phyloP scores from a whole-genome alignment of 1,140 invertebrate genomes.

The Sesamia nonagrioides region DNA sequence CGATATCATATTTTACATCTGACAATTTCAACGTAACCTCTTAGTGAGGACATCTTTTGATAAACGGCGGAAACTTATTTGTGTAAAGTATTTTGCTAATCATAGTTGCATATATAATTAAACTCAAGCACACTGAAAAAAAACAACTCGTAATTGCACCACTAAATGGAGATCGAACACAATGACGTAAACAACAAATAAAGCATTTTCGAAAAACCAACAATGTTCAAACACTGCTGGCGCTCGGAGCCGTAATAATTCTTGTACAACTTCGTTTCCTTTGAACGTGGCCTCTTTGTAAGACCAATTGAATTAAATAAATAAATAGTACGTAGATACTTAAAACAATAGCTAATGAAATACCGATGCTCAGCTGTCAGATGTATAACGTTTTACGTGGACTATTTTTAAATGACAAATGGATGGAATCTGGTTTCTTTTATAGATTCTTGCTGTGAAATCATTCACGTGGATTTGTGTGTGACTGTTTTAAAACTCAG shows the following conservation, averaged over 20 bases:
- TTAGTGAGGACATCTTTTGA: too few species aligned
- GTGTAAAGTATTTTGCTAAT: too few species aligned
- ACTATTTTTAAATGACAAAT: constrained; percentile 6
- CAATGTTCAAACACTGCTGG: background rate
- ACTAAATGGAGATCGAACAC: too few species aligned
- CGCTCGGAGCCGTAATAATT: constrained; percentile 47
- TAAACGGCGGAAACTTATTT: too few species aligned
- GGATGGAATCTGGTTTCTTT: background rate
- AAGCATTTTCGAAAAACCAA: background rate
- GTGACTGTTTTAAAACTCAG: too few species aligned
- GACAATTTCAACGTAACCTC: too few species aligned
- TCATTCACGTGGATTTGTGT: too few species aligned
- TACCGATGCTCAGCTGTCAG: constrained; percentile 16
- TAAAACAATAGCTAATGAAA: constrained; percentile 53
- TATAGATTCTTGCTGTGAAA: background rate
- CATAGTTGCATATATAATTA: too few species aligned
- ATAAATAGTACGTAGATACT: constrained; percentile 54
- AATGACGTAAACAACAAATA: background rate
- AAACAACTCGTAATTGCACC: too few species aligned
- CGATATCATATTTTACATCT: too few species aligned
- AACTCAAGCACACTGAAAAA: too few species aligned
- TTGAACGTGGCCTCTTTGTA: constrained; percentile 59
- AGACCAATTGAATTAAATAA: constrained; percentile 63
- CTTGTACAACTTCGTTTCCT: constrained; percentile 55
- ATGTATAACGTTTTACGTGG: constrained; percentile 11